Evolutionary conservation across 2,113 vertebrate species (phyloP), one percentile per base, ranked within the genome.

Genomic region (Barbus barbus): DNA sequence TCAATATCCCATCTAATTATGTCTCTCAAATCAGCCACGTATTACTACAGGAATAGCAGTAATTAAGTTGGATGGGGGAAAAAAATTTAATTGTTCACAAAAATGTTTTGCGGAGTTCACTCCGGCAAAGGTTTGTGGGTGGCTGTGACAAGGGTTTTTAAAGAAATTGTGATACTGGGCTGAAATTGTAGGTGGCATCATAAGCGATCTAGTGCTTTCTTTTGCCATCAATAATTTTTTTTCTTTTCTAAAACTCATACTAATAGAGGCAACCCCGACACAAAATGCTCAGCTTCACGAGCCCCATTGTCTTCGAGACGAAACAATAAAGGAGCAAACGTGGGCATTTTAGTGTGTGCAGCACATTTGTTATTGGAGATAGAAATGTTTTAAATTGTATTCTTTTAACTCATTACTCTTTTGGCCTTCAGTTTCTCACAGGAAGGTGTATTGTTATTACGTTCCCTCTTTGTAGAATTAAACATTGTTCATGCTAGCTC

Each of bases 1-100:
- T 93, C 92, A 93, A 94, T 94, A 94, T 94, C 93, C 91, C 90
- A 93, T 89, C 92, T 94, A 93, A 94, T 95, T 93, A 93, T 93
- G 90, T 91, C 78, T 84, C 89, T 93, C 87, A 93, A 93, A 94
- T 93, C 93, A 92, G 92, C 83, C 88, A 89, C 87, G 88, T 88
- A 91, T 93, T 92, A 92, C 85, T 79, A 92, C 86, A 92, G 91
- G 90, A 92, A 93, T 93, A 93, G 91, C 89, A 90, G 93, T 93
- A 94, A 95, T 94, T 94, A 95, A 95, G 92, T 93, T 90, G 87
- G 84, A 93, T 85, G 87, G 86, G 41, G 22, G 88, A 71, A 87
- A 87, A 88, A 46, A 44, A 84, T 76, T 87, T 89, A 91, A 92
- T 93, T 89, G 91, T 86, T 86, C 85, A 89, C 71, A 41, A 61